Conservation (phyloP, 2,113 vertebrate species). For the Pseudorhombus dupliciocellatus region DNA sequence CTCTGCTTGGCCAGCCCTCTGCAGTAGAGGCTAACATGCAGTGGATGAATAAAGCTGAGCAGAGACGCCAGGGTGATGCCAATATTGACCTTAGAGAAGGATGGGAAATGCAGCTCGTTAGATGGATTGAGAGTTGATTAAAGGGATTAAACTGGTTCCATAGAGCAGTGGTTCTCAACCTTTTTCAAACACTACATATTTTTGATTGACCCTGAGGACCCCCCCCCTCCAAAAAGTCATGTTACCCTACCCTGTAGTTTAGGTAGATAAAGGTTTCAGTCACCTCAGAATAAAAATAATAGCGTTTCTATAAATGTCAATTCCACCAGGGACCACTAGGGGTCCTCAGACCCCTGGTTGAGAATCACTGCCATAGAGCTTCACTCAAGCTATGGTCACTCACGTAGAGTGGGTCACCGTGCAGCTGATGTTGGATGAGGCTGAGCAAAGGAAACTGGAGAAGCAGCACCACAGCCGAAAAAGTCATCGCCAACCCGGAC, state of each 20-base stretch:
- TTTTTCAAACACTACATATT: too few species aligned
- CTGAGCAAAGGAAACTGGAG: not conserved
- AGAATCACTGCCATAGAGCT: not conserved
- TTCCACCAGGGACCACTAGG: too few species aligned
- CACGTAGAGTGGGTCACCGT: not conserved
- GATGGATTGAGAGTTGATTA: not conserved
- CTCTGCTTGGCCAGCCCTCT: not conserved
- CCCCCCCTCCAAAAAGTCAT: too few species aligned
- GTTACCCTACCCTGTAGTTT: too few species aligned
- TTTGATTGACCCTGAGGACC: too few species aligned
- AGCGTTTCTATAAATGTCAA: too few species aligned
- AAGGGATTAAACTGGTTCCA: not conserved
- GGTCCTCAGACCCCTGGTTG: too few species aligned
- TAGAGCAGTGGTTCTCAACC: too few species aligned
- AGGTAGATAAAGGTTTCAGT: too few species aligned
- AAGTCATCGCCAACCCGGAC: not conserved
- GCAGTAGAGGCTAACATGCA: not conserved
- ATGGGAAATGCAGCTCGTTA: not conserved
- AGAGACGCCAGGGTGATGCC: not conserved
- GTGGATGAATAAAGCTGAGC: not conserved
- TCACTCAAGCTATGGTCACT: not conserved
- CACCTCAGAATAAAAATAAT: too few species aligned
- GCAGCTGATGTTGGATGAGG: not conserved
- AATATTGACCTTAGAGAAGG: not conserved
- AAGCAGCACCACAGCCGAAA: not conserved